Evolutionary conservation across 2,888 invertebrate genomes (phyloP), one percentile per base, ranked within the genome.

Genomic region (Oasisia sp.): DNA sequence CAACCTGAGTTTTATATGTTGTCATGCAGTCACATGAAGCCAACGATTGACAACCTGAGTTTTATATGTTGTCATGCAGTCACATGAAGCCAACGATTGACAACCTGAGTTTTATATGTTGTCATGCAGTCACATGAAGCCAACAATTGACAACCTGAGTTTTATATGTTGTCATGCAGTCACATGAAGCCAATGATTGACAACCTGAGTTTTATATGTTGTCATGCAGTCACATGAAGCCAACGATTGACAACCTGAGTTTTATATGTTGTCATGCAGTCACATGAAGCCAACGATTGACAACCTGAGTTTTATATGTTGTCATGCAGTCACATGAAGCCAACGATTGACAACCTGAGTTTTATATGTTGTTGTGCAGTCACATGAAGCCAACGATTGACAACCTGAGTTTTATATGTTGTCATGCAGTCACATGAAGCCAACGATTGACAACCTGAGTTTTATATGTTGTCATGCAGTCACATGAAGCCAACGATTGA

Each of bases 161-260:
- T 89, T 56, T 3, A 27, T 74, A 19, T 32, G 19, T 32, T 32
- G n/a, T 19, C 8, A 32, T 90, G 90, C 32, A 90, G 90, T 90
- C 32, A 95, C 93, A 96, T 97, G 95, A 96, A 96, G 94, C 96
- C 96, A 74, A 97, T 97, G 91, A 97, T 98, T 94, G 95, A 96
- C 91, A 97, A 97, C 93, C 96, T 98, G 92, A 97, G 97, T 50
- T 50, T 50, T 50, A 8, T 50, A 50, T 14, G 14, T 50, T 50
- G 14, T 50, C 9, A 9, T 50, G 50, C 50, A 50, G 8, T 50
- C 50, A 50, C 50, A 50, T 9, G 38, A 38, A 38, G 38, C 38
- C 38, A 50, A 50, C 50, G 9, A 14, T 50, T 50, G 50, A 12
- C 38, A 38, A 38, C 38, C 38, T 2, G 38, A 38, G 38, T 50